These are phyloP conservation scores for Eueremaeus valkanovi DNA, from an alignment of 2,888 invertebrate genomes.

Conservation along the genomic window DNA sequence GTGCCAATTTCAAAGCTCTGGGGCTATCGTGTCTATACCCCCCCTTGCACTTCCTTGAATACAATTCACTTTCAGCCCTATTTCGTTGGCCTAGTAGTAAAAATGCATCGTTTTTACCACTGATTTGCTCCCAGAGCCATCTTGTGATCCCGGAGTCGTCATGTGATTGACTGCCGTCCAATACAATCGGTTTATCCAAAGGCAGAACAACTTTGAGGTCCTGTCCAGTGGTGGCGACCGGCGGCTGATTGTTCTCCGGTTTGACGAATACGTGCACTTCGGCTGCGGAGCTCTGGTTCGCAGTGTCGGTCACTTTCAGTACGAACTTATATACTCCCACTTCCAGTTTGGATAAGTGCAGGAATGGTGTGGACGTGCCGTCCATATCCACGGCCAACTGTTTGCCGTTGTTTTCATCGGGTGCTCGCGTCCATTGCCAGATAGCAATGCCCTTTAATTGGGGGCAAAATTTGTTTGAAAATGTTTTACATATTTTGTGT, in stretches of 20 bases:
- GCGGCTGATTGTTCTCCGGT: constrained; percentile 57
- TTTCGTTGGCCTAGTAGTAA: too few relatives aligned
- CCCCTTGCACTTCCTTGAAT: too few relatives aligned
- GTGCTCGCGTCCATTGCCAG: constrained; percentile 94
- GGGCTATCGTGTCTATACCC: too few relatives aligned
- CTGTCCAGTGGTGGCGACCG: constrained; percentile 57
- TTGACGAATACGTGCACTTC: constrained; percentile 90
- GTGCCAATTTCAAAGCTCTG: too few relatives aligned
- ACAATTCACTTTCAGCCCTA: too few relatives aligned
- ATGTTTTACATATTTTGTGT: too few relatives aligned
- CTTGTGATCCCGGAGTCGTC: constrained; percentile 78
- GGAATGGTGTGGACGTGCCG: constrained; percentile 82
- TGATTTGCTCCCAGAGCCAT: constrained; percentile 73
- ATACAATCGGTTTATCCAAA: constrained; percentile 65
- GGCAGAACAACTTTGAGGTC: constrained; percentile 67
- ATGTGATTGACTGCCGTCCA: constrained; percentile 70
- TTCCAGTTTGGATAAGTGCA: constrained; percentile 81
- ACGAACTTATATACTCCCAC: constrained; percentile 92
- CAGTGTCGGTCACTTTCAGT: constrained; percentile 84
- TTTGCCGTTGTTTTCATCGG: constrained; percentile 66
- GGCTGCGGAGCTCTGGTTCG: constrained; percentile 79
- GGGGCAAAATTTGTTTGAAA: background rate
- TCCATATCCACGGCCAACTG: constrained; percentile 80
- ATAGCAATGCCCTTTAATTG: constrained; percentile 66
- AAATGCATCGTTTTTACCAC: constrained; percentile 56